Evolutionary conservation across 1,140 invertebrate genomes (phyloP), one percentile per base, ranked within the genome.

Genomic region (Hylaeus anthracinus): DNA sequence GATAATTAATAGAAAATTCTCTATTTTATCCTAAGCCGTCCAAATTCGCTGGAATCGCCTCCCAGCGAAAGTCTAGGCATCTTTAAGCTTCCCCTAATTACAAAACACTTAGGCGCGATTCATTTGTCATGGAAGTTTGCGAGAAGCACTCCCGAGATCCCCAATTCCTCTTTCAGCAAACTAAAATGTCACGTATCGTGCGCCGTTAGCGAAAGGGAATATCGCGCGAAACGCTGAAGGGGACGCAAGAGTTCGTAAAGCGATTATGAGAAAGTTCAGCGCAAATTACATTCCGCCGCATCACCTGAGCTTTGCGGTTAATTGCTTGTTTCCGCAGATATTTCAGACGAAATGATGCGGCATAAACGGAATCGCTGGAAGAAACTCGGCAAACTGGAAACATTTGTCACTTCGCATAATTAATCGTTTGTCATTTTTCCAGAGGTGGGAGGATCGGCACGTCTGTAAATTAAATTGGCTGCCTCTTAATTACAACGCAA

Each of bases 311-410:
- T 66, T 48, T 66, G 53, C 60, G 45, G 71, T 72, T 72, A 72
- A 72, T 72, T 72, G 71, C 71, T 58, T 63, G 58, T 72, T 72
- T 51, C 58, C 69, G 53, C 69, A 37, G 53, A 41, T 43, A 51
- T 63, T 48, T 63, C 58, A 39, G 41, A 5, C 15, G 69, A 45
- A 72, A 58, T 26, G 69, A 72, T 72, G 56, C 69, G 55, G 56
- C 39, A 9, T 26, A 60, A 72, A 72, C 69, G 41, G 69, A n/a
- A 26, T 43, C 39, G 39, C 41, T 37, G 43, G 55, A 63, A 48
- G 58, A 51, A 63, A 39, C 45, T 63, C 12, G 43, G 4, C 10
- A 39, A 63, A 61, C 12, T 14, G 39, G 6, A 14, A 26, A n/a
- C 45, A 58, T 48, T 39, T 58, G 58, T 63, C 26, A 6, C 4